A percentile compares a stretch with the other conserved stretches of the same genome.
phyloP scores from a whole-genome alignment of 1,140 invertebrate species.

The Heliconius hermathena region DNA sequence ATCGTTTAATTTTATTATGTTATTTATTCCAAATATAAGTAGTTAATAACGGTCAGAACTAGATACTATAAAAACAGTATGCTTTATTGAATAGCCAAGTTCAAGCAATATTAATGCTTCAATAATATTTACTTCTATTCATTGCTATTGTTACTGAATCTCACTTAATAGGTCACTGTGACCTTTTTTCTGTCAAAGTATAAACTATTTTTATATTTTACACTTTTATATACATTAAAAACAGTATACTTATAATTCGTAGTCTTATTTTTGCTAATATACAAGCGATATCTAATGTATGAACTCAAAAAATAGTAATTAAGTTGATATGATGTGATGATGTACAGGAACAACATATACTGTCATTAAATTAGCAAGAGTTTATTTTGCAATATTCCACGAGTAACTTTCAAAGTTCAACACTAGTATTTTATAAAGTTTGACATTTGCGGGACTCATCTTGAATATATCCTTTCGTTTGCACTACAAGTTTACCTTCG shows the following conservation, averaged over 20 bases:
- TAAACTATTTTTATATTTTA: neutral
- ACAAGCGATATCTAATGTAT: neutral
- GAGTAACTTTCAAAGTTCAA: constrained; percentile 56
- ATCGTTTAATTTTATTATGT: too few relatives aligned
- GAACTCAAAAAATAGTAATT: neutral
- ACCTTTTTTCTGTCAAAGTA: constrained; percentile 28
- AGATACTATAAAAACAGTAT: neutral
- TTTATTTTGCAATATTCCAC: constrained; percentile 46
- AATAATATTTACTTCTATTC: constrained; percentile 16
- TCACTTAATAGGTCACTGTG: constrained; percentile 41
- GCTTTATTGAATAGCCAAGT: too few relatives aligned
- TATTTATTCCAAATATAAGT: too few relatives aligned
- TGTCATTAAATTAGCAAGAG: constrained; percentile 36
- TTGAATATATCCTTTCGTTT: constrained; percentile 69
- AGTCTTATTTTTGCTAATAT: too few relatives aligned
- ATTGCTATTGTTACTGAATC: constrained; percentile 44
- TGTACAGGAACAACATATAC: neutral
- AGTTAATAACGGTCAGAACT: too few relatives aligned
- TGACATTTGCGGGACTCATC: constrained; percentile 68
- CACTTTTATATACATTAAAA: neutral
- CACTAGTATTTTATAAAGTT: constrained; percentile 52
- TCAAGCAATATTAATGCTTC: neutral
- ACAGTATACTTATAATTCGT: too few relatives aligned
- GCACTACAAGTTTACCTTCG: constrained; percentile 69
- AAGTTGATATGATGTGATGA: neutral